These are phyloP conservation scores for Enchytraeus crypticus DNA, from an alignment of 2,888 invertebrate species.

Conservation along the genomic window DNA sequence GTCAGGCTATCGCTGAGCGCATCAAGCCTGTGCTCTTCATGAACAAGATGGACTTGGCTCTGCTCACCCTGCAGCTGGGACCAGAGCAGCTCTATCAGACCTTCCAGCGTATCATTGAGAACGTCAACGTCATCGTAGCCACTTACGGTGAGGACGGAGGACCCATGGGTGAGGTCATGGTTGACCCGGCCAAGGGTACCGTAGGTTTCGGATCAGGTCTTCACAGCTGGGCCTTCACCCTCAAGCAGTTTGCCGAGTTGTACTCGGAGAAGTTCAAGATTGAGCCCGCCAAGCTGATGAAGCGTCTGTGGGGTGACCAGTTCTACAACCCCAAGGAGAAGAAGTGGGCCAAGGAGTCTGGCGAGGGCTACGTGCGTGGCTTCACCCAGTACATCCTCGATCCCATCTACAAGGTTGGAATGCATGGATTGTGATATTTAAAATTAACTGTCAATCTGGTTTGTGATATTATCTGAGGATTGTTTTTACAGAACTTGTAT, in stretches of 20 bases:
- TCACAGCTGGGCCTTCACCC: constrained; percentile 99
- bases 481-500: no score
- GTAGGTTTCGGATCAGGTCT: constrained; percentile 99
- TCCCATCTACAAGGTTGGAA: constrained; percentile 91
- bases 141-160: constrained; percentile 87
- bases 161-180: constrained; percentile 98
- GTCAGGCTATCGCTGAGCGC: constrained; percentile 98
- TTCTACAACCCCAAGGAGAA: constrained; percentile 95
- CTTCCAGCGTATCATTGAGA: constrained; percentile 98
- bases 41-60: constrained; percentile 99
- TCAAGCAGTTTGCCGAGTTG: constrained; percentile 99
- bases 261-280: constrained; percentile 96
- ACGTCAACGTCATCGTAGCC: constrained; percentile 98
- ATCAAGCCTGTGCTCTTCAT: constrained; percentile 99
- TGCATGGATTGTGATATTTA: no score
- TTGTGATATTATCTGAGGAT: no score
- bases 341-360: constrained; percentile 66
- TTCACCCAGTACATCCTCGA: constrained; percentile 98
- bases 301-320: constrained; percentile 88
- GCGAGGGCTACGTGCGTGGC: constrained; percentile 59
- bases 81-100: constrained; percentile 96
- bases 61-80: constrained; percentile 90
- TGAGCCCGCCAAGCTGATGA: constrained; percentile 89
- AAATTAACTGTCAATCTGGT: no score
- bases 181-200: constrained; percentile 94